Percentiles rank a stretch among this genome's conserved stretches.
phyloP scores from a whole-genome alignment of 1,140 invertebrate genomes.

The Tachypleus tridentatus region DNA sequence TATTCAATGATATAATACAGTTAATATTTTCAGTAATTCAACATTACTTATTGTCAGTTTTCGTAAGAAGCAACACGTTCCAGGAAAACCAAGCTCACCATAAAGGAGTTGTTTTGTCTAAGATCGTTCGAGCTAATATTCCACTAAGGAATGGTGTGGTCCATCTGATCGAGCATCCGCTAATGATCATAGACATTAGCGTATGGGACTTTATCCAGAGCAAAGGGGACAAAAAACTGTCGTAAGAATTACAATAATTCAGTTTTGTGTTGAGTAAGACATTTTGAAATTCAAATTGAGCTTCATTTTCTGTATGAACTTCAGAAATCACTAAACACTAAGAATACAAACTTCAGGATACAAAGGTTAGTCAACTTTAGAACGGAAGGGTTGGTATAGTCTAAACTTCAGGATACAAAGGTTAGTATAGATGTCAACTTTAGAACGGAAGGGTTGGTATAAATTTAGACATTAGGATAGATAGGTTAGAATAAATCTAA shows the following conservation, averaged over 20 bases:
- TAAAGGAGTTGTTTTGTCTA: slow-evolving; percentile 65
- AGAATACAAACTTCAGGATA: too few species aligned
- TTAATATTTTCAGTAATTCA: slow-evolving; percentile 7
- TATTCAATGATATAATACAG: slow-evolving; percentile 28
- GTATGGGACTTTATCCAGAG: slow-evolving; percentile 63
- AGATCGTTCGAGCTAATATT: slow-evolving; percentile 81
- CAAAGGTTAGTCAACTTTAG: too few species aligned
- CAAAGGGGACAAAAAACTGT: background rate
- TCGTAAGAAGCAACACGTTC: slow-evolving; percentile 73
- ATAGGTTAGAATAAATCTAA: too few species aligned
- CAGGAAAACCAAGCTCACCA: slow-evolving; percentile 57
- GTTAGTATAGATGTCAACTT: too few species aligned
- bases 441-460: too few species aligned
- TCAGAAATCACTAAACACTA: background rate
- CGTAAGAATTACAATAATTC: background rate
- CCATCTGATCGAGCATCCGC: slow-evolving; percentile 74
- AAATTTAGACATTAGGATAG: too few species aligned
- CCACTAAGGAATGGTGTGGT: slow-evolving; percentile 83
- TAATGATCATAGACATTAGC: slow-evolving; percentile 77
- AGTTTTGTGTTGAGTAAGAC: background rate
- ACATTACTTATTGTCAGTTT: slow-evolving; percentile 28
- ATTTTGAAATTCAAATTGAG: background rate
- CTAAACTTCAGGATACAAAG: too few species aligned
- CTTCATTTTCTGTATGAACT: slow-evolving; percentile 28
- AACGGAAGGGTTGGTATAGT: too few species aligned